Evolutionary conservation across 2,797 vertebrate species (phyloP), one percentile per base, ranked within the genome.

Genomic region (Ctenopoma multispine): DNA sequence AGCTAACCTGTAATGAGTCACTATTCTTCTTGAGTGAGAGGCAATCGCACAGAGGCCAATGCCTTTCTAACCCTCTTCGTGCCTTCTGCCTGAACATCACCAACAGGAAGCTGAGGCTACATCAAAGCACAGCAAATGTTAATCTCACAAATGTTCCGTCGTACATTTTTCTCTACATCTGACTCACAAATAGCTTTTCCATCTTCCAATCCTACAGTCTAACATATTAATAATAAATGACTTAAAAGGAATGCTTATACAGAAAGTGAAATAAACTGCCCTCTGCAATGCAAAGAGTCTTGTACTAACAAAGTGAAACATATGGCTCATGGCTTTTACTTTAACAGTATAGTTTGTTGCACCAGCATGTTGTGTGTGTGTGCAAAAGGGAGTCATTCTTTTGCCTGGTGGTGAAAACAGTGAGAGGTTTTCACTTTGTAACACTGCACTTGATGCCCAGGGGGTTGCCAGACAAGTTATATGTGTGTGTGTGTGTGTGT

Each of bases 371-470:
- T 75, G 78, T n/a, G n/a, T n/a, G n/a, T n/a, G n/a, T n/a, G n/a
- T 72, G 81, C 70, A 86, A 82, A 85, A 71, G 64, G 31, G 51
- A n/a, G 40, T 82, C 60, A 36, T 40, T 81, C 53, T 65, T 51
- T 60, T 14, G 31, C 27, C 59, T 31, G 69, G 36, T 82, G 81
- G 69, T 57, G 84, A 90, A 90, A 85, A 80, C 82, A 85, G 89
- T 90, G 84, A 90, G 75, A 50, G 74, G 77, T 83, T 83, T 83
- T 85, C 89, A 72, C 84, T 87, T 79, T 88, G 81, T 77, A 85
- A 82, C 61, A 47, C 56, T 69, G 77, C 81, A 65, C 76, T 80
- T 79, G 62, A 83, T 79, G 74, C 60, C 63, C 31, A 51, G 75
- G 54, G 83, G 72, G 64, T 72, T 81, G 80, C 79, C 67, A 57